Evolutionary conservation across 2,888 invertebrate species (phyloP).

Genomic region (Micropterix aruncella): DNA sequence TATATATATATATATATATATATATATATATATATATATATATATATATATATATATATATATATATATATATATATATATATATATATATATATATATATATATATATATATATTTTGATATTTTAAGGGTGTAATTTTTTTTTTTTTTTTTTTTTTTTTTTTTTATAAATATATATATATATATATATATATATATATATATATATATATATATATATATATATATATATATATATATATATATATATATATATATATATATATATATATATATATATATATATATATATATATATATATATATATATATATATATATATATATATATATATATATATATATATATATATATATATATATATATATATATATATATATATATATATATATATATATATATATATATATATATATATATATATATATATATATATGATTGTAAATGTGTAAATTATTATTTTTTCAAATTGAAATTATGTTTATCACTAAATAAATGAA

Average conservation of each 20-base stretch:
- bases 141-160: background rate
- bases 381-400: background rate
- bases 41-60: background rate
- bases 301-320: slow-evolving; percentile 5
- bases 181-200: background rate
- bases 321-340: slow-evolving; percentile 4
- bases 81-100: background rate
- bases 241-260: background rate
- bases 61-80: background rate
- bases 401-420: background rate
- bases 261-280: background rate
- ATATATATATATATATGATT: no score
- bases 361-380: slow-evolving; percentile 6
- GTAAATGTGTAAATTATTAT: no score
- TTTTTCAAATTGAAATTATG: no score
- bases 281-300: slow-evolving; percentile 4
- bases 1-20: background rate
- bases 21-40: no score
- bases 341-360: slow-evolving; percentile 2
- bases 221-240: background rate
- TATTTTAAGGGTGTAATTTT: no score
- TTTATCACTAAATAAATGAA: no score
- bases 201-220: background rate
- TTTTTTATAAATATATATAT: background rate
- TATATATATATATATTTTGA: no score